A percentile compares a stretch with the other conserved stretches of the same genome.
Evolutionary conservation across 2,888 invertebrate genomes (phyloP).

Genomic region (Parapristionchus giblindavisi): DNA sequence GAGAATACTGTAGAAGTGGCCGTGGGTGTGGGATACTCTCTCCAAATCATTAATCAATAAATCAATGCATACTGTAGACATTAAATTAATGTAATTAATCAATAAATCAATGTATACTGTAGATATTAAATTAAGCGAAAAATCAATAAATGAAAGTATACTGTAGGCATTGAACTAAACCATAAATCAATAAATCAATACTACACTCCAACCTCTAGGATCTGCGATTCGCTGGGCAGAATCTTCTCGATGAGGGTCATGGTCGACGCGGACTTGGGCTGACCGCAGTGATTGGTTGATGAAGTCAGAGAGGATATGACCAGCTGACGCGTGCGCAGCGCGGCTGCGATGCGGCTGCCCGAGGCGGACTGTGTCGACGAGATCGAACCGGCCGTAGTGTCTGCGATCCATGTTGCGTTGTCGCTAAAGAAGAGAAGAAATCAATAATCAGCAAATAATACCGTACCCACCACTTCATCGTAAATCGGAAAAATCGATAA

Average conservation of each 20-base stretch:
- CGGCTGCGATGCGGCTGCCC: neutral
- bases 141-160: too few species aligned
- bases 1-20: too few species aligned
- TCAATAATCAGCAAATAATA: too few species aligned
- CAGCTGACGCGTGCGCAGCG: conserved; percentile 26
- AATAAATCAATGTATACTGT: too few species aligned
- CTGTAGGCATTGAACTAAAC: neutral
- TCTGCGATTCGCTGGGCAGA: conserved; percentile 12
- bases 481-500: too few species aligned
- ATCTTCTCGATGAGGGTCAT: neutral
- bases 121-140: too few species aligned
- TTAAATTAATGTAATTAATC: neutral
- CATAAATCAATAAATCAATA: neutral
- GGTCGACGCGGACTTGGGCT: neutral
- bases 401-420: too few species aligned
- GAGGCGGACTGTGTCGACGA: neutral
- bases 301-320: conserved; percentile 19
- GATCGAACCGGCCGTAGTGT: too few species aligned
- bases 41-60: too few species aligned
- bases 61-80: neutral
- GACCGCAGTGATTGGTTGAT: neutral
- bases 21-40: too few species aligned
- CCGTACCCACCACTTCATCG: too few species aligned
- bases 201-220: neutral
- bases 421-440: too few species aligned